Conservation (phyloP, 2,888 invertebrate species). For the Clunio marinus region DNA sequence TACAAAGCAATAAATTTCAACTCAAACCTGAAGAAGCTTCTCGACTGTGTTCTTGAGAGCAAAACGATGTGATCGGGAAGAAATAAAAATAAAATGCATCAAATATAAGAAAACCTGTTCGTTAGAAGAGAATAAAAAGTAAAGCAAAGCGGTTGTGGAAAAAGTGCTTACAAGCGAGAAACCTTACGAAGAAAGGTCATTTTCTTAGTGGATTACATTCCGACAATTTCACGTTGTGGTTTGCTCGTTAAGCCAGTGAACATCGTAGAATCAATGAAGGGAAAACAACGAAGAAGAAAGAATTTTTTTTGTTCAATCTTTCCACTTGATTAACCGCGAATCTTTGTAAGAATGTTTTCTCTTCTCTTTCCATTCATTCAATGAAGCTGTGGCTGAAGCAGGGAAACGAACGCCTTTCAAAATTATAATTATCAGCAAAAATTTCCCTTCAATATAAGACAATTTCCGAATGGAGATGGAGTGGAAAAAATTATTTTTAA, state of each 20-base stretch:
- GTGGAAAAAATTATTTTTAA: slow-evolving; percentile 12
- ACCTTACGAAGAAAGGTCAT: slow-evolving; percentile 38
- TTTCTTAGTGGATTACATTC: slow-evolving; percentile 37
- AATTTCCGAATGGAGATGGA: slow-evolving; percentile 23
- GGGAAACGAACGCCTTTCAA: not conserved
- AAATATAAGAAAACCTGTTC: slow-evolving; percentile 17
- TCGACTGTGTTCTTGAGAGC: not conserved
- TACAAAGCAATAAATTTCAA: slow-evolving; percentile 24
- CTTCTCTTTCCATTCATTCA: not conserved
- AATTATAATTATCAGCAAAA: slow-evolving; percentile 37
- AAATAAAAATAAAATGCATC: slow-evolving; percentile 18
- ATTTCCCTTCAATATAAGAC: slow-evolving; percentile 8
- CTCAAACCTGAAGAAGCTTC: not conserved
- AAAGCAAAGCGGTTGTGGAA: not conserved
- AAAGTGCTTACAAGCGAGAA: slow-evolving; percentile 28
- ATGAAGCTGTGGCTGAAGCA: not conserved
- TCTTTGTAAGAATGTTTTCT: slow-evolving; percentile 20
- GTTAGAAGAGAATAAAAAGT: not conserved
- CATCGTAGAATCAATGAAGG: slow-evolving; percentile 23
- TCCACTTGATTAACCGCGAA: slow-evolving; percentile 39
- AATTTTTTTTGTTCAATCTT: slow-evolving; percentile 37
- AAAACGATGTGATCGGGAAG: slow-evolving; percentile 8
- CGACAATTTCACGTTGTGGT: slow-evolving; percentile 30
- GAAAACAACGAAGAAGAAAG: slow-evolving; percentile 6
- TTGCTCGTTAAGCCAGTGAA: slow-evolving; percentile 38